Conservation (phyloP, 2,113 vertebrate species). For the Zingel zingel region DNA sequence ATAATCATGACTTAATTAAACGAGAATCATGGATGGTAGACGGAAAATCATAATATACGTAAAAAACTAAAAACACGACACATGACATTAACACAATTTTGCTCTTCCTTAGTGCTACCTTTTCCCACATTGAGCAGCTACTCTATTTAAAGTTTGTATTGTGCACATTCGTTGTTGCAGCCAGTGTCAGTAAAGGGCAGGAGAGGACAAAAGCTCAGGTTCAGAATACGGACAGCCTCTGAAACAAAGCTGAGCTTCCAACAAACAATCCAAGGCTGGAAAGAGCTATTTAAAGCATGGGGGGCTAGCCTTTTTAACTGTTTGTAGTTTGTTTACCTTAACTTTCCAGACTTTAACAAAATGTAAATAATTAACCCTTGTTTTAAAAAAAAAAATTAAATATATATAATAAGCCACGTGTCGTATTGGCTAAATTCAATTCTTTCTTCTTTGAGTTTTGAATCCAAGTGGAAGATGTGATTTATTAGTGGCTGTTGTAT, state of each 20-base stretch:
- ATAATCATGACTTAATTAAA: no score
- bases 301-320: neutral
- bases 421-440: neutral
- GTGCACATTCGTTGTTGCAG: neutral
- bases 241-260: conserved; percentile 3
- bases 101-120: no score
- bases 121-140: neutral
- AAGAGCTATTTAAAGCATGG: neutral
- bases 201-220: neutral
- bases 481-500: no score
- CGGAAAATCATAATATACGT: no score
- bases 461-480: no score
- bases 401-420: neutral
- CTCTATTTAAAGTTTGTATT: neutral
- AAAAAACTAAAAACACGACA: no score
- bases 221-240: neutral
- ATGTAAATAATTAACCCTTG: neutral
- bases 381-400: no score
- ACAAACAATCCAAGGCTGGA: neutral
- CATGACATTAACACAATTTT: neutral
- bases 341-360: neutral
- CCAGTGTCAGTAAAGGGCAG: neutral
- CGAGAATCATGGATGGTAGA: no score
- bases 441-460: no score
- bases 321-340: neutral